phyloP scores from a whole-genome alignment of 2,888 invertebrate species.

The Tubulanus polymorphus region DNA sequence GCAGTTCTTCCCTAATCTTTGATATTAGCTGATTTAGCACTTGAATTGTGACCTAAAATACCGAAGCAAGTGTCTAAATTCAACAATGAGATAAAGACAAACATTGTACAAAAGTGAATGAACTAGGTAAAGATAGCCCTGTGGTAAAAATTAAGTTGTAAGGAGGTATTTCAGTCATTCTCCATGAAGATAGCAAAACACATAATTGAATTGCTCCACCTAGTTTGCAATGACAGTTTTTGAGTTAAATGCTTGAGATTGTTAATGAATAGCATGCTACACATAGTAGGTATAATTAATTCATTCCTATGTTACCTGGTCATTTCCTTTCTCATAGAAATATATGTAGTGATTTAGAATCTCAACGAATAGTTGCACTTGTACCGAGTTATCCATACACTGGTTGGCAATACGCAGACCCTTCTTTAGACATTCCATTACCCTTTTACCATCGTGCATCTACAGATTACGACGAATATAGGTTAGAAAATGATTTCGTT shows the following conservation, averaged over 20 bases:
- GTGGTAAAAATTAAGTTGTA: too few relatives aligned
- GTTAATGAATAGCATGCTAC: neutral
- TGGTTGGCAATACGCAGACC: constrained; percentile 92
- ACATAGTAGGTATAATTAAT: neutral
- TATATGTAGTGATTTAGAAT: constrained; percentile 89
- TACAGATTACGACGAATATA: constrained; percentile 44
- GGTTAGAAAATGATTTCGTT: too few relatives aligned
- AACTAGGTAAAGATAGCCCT: too few relatives aligned
- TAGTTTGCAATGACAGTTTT: neutral
- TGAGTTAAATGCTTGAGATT: neutral
- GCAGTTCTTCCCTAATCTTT: constrained; percentile 88
- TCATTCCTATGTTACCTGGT: constrained; percentile 55
- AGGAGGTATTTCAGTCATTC: too few relatives aligned
- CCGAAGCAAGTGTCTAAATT: too few relatives aligned
- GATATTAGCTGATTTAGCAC: constrained; percentile 73
- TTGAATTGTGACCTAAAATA: constrained; percentile 62
- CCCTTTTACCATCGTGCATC: constrained; percentile 85
- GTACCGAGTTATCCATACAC: constrained; percentile 95
- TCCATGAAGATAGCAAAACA: too few relatives aligned
- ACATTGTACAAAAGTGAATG: too few relatives aligned
- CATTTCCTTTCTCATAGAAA: constrained; percentile 85
- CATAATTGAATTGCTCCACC: too few relatives aligned
- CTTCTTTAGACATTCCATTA: constrained; percentile 92
- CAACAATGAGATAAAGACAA: too few relatives aligned
- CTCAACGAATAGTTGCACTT: constrained; percentile 93